Conservation (phyloP, 2,797 vertebrate species). For the Monodelphis domestica region DNA sequence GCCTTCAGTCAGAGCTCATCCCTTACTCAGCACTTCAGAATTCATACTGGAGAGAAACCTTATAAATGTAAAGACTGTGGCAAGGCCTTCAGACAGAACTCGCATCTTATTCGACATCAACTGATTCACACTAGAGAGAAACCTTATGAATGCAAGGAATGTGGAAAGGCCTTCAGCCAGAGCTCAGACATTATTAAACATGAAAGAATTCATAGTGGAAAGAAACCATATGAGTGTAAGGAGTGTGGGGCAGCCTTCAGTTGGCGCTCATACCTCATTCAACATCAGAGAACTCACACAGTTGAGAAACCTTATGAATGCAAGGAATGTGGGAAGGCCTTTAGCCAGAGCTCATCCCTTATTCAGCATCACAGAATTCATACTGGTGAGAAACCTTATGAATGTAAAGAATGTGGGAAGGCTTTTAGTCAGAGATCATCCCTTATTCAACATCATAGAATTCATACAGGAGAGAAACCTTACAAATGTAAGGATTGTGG, state of each 20-base stretch:
- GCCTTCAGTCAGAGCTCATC: slow-evolving; percentile 78
- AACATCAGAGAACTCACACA: slow-evolving; percentile 77
- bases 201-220: slow-evolving; percentile 73
- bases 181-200: slow-evolving; percentile 77
- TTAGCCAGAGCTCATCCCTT: slow-evolving; percentile 72
- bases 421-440: slow-evolving; percentile 76
- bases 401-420: slow-evolving; percentile 74
- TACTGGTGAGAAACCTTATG: slow-evolving; percentile 75
- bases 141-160: slow-evolving; percentile 74
- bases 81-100: slow-evolving; percentile 78
- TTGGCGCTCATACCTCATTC: slow-evolving; percentile 77
- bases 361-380: slow-evolving; percentile 76
- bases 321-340: slow-evolving; percentile 76
- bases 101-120: slow-evolving; percentile 75
- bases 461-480: slow-evolving; percentile 78
- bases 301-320: slow-evolving; percentile 77
- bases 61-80: slow-evolving; percentile 74
- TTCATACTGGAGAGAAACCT: slow-evolving; percentile 78
- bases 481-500: slow-evolving; percentile 78
- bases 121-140: slow-evolving; percentile 77
- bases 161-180: slow-evolving; percentile 76
- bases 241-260: slow-evolving; percentile 76
- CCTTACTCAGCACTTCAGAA: slow-evolving; percentile 72
- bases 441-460: slow-evolving; percentile 76
- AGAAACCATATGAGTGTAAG: slow-evolving; percentile 72